These are phyloP conservation scores for Lithophane ornitopus DNA, from an alignment of 2,888 invertebrate genomes.

Conservation along the genomic window DNA sequence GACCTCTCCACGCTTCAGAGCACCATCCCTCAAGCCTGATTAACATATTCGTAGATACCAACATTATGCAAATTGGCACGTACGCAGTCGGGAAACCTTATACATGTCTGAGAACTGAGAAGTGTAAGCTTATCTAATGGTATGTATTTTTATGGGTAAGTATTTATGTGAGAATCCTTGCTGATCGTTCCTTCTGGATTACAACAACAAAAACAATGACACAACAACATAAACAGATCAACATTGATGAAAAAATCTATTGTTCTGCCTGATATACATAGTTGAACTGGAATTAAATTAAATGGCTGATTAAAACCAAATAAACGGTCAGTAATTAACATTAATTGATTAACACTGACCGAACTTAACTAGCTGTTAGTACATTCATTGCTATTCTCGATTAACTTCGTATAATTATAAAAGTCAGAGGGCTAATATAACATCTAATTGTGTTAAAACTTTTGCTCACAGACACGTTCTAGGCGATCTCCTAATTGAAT, in stretches of 20 bases:
- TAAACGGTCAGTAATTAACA: too few relatives aligned
- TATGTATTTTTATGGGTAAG: neutral
- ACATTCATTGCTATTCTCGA: neutral
- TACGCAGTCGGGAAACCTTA: neutral
- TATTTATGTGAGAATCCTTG: neutral
- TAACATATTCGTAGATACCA: neutral
- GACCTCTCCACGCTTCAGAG: neutral
- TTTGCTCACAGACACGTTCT: conserved; percentile 19
- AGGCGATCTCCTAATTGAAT: conserved; percentile 34
- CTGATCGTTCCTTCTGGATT: neutral
- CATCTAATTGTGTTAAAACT: conserved; percentile 50
- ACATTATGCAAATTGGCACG: conserved; percentile 12
- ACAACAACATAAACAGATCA: too few relatives aligned
- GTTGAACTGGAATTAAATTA: too few relatives aligned
- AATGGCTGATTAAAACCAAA: too few relatives aligned
- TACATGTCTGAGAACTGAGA: neutral
- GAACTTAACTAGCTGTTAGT: neutral
- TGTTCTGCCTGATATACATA: too few relatives aligned
- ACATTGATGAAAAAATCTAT: too few relatives aligned
- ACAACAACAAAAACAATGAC: too few relatives aligned
- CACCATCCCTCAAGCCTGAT: neutral
- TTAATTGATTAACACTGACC: too few relatives aligned
- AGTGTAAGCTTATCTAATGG: neutral
- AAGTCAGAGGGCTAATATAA: neutral
- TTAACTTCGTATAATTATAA: neutral